Conservation (phyloP, 1,140 invertebrate species). For the Leptinotarsa defecta region DNA sequence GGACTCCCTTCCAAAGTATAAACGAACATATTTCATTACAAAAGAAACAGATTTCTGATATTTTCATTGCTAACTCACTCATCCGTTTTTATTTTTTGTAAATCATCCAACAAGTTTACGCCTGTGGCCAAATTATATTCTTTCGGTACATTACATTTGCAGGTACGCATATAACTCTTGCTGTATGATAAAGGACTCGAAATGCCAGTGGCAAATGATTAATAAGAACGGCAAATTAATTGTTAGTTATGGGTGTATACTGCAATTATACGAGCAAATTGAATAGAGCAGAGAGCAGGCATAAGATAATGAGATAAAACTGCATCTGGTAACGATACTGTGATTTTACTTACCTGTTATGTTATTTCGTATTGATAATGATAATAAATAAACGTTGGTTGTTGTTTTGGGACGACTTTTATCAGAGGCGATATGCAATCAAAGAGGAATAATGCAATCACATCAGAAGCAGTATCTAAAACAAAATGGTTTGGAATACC, state of each 20-base stretch:
- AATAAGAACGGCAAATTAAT: neutral
- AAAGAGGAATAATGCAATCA: too few relatives aligned
- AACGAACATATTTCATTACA: neutral
- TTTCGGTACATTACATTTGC: neutral
- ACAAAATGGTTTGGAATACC: too few relatives aligned
- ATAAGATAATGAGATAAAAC: conserved; percentile 8
- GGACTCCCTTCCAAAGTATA: too few relatives aligned
- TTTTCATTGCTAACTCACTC: neutral
- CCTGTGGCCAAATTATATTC: neutral
- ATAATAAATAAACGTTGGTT: neutral
- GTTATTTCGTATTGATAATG: neutral
- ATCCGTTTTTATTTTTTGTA: neutral
- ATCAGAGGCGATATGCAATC: too few relatives aligned
- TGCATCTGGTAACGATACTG: neutral
- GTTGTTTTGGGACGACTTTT: too few relatives aligned
- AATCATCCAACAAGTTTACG: neutral
- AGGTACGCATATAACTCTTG: neutral
- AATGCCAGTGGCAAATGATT: neutral
- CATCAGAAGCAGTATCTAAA: too few relatives aligned
- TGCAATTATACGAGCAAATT: conserved; percentile 1
- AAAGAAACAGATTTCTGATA: neutral
- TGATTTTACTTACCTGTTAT: neutral
- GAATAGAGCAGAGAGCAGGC: neutral
- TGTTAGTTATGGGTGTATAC: neutral
- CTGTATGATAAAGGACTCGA: neutral